phyloP scores from a whole-genome alignment of 2,113 vertebrate species.

The Empidonax alnorum region DNA sequence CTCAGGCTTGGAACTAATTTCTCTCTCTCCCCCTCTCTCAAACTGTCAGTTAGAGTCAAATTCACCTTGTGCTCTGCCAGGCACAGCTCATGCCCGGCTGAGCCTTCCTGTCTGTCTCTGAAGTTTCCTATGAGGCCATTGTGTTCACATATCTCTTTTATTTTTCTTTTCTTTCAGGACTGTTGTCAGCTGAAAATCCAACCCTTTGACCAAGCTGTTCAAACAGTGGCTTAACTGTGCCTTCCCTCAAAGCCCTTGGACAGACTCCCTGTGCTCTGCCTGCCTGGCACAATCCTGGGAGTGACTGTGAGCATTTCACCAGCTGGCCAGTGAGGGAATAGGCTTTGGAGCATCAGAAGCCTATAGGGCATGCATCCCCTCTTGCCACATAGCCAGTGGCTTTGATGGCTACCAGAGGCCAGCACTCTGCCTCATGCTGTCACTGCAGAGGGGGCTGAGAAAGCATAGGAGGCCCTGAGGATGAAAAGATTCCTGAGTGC shows the following conservation, averaged over 20 bases:
- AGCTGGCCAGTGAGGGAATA: neutral
- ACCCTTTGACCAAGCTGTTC: slow-evolving; percentile 68
- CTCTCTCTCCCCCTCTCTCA: neutral
- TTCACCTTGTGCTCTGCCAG: slow-evolving; percentile 52
- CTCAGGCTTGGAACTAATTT: slow-evolving; percentile 34
- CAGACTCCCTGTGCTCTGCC: slow-evolving; percentile 54
- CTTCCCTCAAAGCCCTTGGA: slow-evolving; percentile 66
- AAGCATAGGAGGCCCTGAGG: neutral
- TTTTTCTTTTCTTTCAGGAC: slow-evolving; percentile 61
- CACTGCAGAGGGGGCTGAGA: neutral
- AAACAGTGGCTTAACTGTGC: slow-evolving; percentile 74
- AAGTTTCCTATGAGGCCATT: slow-evolving; percentile 58
- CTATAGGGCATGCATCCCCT: neutral
- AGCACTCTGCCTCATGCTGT: neutral
- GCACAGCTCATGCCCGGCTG: slow-evolving; percentile 37
- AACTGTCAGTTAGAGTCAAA: slow-evolving; percentile 60
- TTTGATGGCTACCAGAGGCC: neutral
- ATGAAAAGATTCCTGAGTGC: neutral
- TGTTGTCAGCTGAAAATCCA: slow-evolving; percentile 70
- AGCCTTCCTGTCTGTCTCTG: slow-evolving; percentile 57
- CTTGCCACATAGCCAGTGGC: neutral
- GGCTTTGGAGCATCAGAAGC: neutral
- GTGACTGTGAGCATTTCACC: slow-evolving; percentile 3
- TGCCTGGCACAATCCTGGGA: slow-evolving; percentile 60
- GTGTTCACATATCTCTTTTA: slow-evolving; percentile 58